Base-by-base conservation (phyloP, 2,888 invertebrate genomes). In the Euspilapteryx auroguttella region DNA sequence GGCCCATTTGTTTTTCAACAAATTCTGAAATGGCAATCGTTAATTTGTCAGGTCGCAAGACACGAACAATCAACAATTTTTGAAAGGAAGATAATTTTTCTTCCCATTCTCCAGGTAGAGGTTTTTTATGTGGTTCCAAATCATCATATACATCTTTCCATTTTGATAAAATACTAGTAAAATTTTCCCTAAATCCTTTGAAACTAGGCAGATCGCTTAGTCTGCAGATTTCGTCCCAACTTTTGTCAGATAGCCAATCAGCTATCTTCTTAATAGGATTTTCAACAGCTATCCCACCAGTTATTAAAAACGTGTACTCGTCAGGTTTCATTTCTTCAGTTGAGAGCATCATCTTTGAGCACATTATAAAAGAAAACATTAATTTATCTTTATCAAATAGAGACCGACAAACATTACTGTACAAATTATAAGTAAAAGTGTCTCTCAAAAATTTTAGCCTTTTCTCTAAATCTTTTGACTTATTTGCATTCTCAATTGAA, bases 311-410 rank as follows among this genome's bases (percentile, higher is more conserved):
- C 38, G 80, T 54, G 55, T 80, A 78, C 48, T 80, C 83, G 34
- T 78, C 78, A 32, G 80, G 78, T 35, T 79, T 71, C 44, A 90
- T 76, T 43, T 80, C 65, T 3, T 66, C 63, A 22, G 71, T 64
- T 3, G 79, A 66, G 39, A 84, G 54, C 69, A 83, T 68, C 47
- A 87, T 81, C 52, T 83, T 86, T 17, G 85, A 79, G 51, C 89
- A 89, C 47, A 92, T 77, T 27, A 91, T 75, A 51, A 90, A 89
- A 1, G 91, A 87, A 55, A 89, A 89, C 65, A 88, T 79, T 25
- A 90, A 68, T 64, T 90, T 90, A 54, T 92, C 89, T 57, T 88
- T 88, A 51, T 90, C 89, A 56, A 92, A 89, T 11, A 92, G 73
- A n/a, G 91, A 90, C 42, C 89, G 76, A 42, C 89, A 87, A 15